Evolutionary conservation across 2,797 vertebrate genomes (phyloP).

Genomic region (Scarus forsteni): DNA sequence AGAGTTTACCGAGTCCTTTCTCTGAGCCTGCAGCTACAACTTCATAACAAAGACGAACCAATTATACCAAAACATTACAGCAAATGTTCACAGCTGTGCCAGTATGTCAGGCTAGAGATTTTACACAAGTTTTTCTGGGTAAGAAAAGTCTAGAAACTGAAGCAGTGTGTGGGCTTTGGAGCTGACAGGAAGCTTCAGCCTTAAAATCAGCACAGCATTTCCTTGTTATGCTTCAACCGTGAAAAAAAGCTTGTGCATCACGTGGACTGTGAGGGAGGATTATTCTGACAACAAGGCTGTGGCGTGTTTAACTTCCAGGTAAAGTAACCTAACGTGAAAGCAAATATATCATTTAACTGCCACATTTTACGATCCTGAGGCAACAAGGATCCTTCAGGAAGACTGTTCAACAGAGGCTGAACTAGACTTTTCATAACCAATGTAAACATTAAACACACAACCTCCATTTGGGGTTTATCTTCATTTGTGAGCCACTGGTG

Average conservation of each 20-base stretch:
- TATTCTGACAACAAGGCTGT: background rate
- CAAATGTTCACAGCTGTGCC: background rate
- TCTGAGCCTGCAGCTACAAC: background rate
- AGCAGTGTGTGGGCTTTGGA: background rate
- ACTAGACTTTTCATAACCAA: too few species aligned
- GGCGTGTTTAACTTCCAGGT: background rate
- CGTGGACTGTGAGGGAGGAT: slow-evolving; percentile 1
- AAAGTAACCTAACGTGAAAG: background rate
- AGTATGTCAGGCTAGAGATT: too few species aligned
- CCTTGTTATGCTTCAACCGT: slow-evolving; percentile 18
- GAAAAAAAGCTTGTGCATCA: slow-evolving; percentile 17
- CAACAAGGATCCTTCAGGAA: too few species aligned
- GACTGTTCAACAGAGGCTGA: too few species aligned
- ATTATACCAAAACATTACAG: background rate
- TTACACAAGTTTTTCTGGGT: background rate
- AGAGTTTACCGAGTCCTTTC: background rate
- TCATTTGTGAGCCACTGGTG: too few species aligned
- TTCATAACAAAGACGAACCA: background rate
- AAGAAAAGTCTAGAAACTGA: background rate
- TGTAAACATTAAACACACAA: too few species aligned
- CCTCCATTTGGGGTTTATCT: too few species aligned
- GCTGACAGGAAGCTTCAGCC: slow-evolving; percentile 18
- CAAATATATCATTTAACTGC: background rate
- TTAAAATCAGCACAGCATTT: slow-evolving; percentile 35
- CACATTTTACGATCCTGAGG: too few species aligned